Evolutionary conservation across 2,888 invertebrate genomes (phyloP).

Genomic region (Branchipolynoe longqiensis): DNA sequence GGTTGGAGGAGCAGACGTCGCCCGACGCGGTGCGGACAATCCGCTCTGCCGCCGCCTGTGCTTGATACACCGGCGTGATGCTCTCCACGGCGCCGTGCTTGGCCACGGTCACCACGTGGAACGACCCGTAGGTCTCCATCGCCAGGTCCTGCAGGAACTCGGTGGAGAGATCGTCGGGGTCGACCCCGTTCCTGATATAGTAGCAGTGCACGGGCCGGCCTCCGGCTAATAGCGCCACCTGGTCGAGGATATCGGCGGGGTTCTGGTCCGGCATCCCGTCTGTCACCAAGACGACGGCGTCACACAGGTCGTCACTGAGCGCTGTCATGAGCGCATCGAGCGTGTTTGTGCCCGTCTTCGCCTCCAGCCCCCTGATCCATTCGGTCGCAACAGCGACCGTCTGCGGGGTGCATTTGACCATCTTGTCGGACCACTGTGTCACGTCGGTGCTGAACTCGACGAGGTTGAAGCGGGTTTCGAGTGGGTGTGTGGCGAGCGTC

Average conservation of each 20-base stretch:
- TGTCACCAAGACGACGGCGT: slow-evolving; percentile 80
- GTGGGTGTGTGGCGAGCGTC: slow-evolving; percentile 72
- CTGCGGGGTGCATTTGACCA: slow-evolving; percentile 80
- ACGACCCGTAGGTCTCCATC: slow-evolving; percentile 79
- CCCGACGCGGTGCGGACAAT: slow-evolving; percentile 77
- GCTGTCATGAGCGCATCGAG: slow-evolving; percentile 79
- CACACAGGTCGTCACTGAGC: slow-evolving; percentile 75
- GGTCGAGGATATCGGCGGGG: slow-evolving; percentile 78
- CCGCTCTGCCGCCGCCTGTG: slow-evolving; percentile 74
- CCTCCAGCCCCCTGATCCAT: slow-evolving; percentile 77
- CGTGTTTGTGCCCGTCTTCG: slow-evolving; percentile 81
- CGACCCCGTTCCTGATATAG: slow-evolving; percentile 75
- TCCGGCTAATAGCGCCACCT: slow-evolving; percentile 72
- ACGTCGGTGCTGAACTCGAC: slow-evolving; percentile 81
- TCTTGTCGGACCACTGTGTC: slow-evolving; percentile 80
- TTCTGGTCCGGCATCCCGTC: slow-evolving; percentile 81
- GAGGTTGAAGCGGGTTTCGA: slow-evolving; percentile 77
- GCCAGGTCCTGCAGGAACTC: slow-evolving; percentile 80
- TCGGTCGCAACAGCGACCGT: slow-evolving; percentile 79
- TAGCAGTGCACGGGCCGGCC: slow-evolving; percentile 79
- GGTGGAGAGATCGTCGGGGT: slow-evolving; percentile 73
- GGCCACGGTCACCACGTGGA: slow-evolving; percentile 77
- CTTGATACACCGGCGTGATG: slow-evolving; percentile 77
- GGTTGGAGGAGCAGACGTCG: slow-evolving; percentile 69
- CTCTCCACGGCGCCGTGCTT: slow-evolving; percentile 78